Base-by-base conservation (phyloP, 2,797 vertebrate species). In the Aulostomus chinensis region DNA sequence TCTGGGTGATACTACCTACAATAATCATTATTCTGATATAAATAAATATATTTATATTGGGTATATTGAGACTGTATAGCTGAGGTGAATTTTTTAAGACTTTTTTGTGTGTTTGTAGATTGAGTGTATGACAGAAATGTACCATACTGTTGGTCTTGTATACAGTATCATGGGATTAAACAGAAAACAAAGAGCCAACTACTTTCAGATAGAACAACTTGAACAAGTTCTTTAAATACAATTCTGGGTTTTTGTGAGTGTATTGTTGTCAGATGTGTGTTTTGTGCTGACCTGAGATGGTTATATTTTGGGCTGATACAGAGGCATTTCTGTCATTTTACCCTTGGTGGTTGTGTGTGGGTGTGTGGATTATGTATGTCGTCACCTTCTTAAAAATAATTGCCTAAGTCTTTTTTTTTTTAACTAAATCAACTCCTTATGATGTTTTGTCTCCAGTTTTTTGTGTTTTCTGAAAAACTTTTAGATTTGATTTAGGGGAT, bases 231-330 rank as follows among this genome's bases (percentile, higher is more conserved):
- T 62, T 18, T 45, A 39, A 30, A 38, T 59, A 48, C 38, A 14
- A 40, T n/a, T n/a, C n/a, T n/a, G n/a, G 37, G 22, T 37, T 56
- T 29, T 22, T 21, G 46, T 51, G 41, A 15, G 9, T 18, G 38
- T 38, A 2, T 24, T 61, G 54, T 59, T 61, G 29, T 60, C 20
- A 35, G 15, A 40, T 16, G 46, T 57, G 68, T 72, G 52, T 69
- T 48, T 41, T 50, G 59, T 83, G 64, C 59, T 73, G 65, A 83
- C 84, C 81, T 84, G 85, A 85, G 82, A 82, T 70, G 60, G 47
- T 63, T 73, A 12, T 29, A 26, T 65, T 67, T 63, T 9, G 47
- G 65, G 33, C 32, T 50, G 25, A 66, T 37, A 42, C 25, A 37
- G 59, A 71, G 49, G 45, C 63, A 49, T 43, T 9, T 34, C 38